These are phyloP conservation scores for Pipistrellus nathusii DNA, from an alignment of 2,797 vertebrate genomes.

Conservation along the genomic window DNA sequence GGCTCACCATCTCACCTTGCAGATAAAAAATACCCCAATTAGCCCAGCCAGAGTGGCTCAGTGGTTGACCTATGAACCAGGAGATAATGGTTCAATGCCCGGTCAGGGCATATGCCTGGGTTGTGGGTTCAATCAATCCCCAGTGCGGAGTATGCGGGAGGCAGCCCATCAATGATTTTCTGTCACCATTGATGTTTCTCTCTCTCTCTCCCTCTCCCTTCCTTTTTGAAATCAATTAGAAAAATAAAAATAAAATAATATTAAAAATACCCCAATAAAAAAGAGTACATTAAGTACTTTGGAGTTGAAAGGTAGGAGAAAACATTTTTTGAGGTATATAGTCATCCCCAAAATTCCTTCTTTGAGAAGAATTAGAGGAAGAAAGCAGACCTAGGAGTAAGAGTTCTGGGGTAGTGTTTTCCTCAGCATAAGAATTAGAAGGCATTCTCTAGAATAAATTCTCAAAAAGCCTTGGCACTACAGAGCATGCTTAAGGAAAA, in stretches of 20 bases:
- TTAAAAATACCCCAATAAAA: background rate
- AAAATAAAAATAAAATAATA: no score
- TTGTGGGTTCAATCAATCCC: no score
- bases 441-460: conserved; percentile 22
- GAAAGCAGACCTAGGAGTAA: background rate
- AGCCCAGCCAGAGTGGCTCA: no score
- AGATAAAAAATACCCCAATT: background rate
- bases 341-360: background rate
- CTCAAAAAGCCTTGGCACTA: background rate
- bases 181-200: no score
- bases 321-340: background rate
- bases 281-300: background rate
- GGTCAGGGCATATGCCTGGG: no score
- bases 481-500: background rate
- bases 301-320: background rate
- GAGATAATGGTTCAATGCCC: no score
- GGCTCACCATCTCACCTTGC: background rate
- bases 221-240: no score
- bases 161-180: no score
- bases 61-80: no score
- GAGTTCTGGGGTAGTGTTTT: background rate
- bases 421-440: conserved; percentile 3
- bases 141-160: no score
- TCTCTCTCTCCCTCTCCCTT: no score
- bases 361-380: background rate